These are phyloP conservation scores for Drosophila melanica DNA, from an alignment of 1,140 invertebrate species.

Conservation along the genomic window DNA sequence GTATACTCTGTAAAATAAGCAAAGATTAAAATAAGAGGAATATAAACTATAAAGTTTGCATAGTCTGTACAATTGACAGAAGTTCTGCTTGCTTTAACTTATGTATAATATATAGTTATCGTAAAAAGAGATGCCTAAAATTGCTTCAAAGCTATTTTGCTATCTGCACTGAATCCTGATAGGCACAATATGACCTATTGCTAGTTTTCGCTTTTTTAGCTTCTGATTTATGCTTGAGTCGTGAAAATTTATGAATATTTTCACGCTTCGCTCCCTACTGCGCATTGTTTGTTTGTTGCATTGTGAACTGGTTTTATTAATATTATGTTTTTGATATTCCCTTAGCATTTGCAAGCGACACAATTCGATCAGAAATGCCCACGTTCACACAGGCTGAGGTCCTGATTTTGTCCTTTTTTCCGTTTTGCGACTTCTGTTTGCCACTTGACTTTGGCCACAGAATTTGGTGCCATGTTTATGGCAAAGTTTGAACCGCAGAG, in stretches of 20 bases:
- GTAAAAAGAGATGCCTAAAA: no score
- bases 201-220: not conserved
- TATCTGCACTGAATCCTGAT: no score
- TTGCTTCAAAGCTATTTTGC: no score
- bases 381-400: not conserved
- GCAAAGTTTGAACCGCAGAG: slow-evolving; percentile 10
- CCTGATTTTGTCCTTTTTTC: not conserved
- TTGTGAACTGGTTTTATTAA: slow-evolving; percentile 6
- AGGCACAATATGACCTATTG: not conserved
- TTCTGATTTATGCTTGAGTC: not conserved
- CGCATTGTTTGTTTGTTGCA: not conserved
- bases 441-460: slow-evolving; percentile 7
- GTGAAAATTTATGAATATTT: slow-evolving; percentile 11
- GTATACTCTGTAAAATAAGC: not conserved
- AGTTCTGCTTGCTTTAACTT: no score
- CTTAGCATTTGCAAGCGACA: not conserved
- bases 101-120: no score
- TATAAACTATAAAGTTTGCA: no score
- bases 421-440: not conserved
- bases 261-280: not conserved
- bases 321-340: slow-evolving; percentile 3
- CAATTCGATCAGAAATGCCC: slow-evolving; percentile 7
- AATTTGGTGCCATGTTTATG: not conserved
- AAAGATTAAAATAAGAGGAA: no score
- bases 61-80: no score